Conservation (phyloP, 2,113 vertebrate species). For the Sinosuthora webbiana region DNA sequence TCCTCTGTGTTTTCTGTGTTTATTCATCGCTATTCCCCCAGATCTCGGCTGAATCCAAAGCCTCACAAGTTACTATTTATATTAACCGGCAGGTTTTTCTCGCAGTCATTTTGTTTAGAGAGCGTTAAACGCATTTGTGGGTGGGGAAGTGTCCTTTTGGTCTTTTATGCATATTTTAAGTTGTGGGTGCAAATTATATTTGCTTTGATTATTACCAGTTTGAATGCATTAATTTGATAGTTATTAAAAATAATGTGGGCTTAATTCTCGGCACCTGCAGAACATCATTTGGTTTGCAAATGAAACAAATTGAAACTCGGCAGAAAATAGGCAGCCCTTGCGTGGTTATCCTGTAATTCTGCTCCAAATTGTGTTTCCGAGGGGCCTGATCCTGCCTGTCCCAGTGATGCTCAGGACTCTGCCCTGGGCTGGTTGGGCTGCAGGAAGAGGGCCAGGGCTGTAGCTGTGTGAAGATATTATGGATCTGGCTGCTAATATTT, state of each 20-base stretch:
- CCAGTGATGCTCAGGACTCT: background rate
- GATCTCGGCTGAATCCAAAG: slow-evolving; percentile 2
- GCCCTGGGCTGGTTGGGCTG: background rate
- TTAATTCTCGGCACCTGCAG: slow-evolving; percentile 38
- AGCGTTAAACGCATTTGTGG: background rate
- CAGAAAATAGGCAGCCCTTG: background rate
- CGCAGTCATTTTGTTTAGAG: slow-evolving; percentile 10
- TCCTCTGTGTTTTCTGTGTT: slow-evolving; percentile 1
- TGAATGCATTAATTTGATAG: background rate
- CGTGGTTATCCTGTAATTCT: background rate
- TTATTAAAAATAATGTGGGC: slow-evolving; percentile 23
- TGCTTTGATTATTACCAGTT: background rate
- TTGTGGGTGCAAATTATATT: slow-evolving; percentile 1
- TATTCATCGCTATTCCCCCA: background rate
- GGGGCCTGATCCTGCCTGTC: background rate
- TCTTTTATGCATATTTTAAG: background rate
- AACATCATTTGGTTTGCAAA: slow-evolving; percentile 11
- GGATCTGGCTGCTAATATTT: slow-evolving; percentile 35
- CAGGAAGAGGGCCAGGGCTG: background rate
- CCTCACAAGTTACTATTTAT: slow-evolving; percentile 31
- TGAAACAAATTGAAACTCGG: background rate
- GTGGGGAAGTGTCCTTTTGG: background rate
- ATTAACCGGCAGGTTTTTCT: background rate
- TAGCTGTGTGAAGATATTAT: background rate
- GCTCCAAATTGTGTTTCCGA: background rate